Percentiles rank a stretch among this genome's conserved stretches.
Conservation (phyloP, 2,888 invertebrate genomes). For the Eucera pruinosa region DNA sequence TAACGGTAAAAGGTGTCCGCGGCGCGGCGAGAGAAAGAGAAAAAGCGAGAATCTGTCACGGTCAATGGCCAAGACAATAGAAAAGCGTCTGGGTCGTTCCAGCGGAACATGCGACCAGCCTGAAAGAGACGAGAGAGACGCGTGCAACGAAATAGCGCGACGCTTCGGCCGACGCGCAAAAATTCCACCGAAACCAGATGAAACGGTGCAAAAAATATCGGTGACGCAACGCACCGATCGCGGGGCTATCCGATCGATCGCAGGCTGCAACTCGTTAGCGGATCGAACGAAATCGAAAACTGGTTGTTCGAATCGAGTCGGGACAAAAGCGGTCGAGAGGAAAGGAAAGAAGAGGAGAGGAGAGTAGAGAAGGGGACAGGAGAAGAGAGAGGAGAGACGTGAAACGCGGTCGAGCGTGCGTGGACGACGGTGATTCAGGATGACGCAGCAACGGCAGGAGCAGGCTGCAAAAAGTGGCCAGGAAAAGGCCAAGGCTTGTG, state of each 20-base stretch:
- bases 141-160: background rate
- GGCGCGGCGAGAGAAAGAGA: slow-evolving; percentile 1
- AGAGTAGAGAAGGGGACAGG: too few relatives aligned
- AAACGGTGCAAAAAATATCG: background rate
- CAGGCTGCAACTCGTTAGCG: slow-evolving; percentile 13
- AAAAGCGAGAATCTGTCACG: slow-evolving; percentile 48
- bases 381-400: slow-evolving; percentile 19
- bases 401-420: slow-evolving; percentile 25
- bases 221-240: background rate
- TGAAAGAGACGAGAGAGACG: slow-evolving; percentile 13
- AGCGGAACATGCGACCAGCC: slow-evolving; percentile 26
- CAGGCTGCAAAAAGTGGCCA: slow-evolving; percentile 27
- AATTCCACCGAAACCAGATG: background rate
- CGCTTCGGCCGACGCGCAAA: background rate
- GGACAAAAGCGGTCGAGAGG: background rate
- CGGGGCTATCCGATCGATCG: background rate
- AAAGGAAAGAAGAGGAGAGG: too few relatives aligned
- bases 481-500: slow-evolving; percentile 48
- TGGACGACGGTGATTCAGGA: slow-evolving; percentile 18
- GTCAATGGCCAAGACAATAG: slow-evolving; percentile 55
- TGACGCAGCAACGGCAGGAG: slow-evolving; percentile 30
- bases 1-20: slow-evolving; percentile 44
- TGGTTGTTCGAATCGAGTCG: slow-evolving; percentile 37
- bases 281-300: slow-evolving; percentile 57
- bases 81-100: slow-evolving; percentile 46